A percentile compares a stretch with the other conserved stretches of the same genome.
Conservation (phyloP, 2,113 vertebrate species). For the Callospermophilus lateralis region DNA sequence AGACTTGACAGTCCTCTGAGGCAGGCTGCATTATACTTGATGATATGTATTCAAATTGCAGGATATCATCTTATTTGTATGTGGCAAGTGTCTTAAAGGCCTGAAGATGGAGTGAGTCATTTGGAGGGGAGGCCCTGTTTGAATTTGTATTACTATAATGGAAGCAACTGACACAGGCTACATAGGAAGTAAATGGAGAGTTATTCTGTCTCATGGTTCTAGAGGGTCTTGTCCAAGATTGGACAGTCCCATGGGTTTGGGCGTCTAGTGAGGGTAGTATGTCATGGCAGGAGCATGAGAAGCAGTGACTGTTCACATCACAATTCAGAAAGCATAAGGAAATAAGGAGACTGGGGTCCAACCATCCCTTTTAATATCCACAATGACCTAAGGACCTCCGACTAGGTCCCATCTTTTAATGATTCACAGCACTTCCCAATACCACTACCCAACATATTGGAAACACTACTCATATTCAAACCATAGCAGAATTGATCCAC, state of each 20-base stretch:
- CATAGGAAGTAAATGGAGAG: background rate
- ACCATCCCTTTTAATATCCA: too few relatives aligned
- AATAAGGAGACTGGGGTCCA: too few relatives aligned
- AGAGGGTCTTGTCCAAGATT: background rate
- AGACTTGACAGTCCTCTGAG: background rate
- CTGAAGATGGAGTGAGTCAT: background rate
- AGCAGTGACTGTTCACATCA: too few relatives aligned
- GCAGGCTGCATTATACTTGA: background rate
- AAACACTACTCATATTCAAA: background rate
- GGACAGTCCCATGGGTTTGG: background rate
- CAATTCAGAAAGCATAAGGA: too few relatives aligned
- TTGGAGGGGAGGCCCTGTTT: background rate
- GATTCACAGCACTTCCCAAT: background rate
- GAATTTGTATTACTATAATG: background rate
- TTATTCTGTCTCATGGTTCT: background rate
- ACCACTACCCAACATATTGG: background rate
- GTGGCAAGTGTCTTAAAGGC: background rate
- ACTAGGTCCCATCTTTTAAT: too few relatives aligned
- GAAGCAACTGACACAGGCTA: background rate
- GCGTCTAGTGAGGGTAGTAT: background rate
- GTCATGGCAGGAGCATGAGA: too few relatives aligned
- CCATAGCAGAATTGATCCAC: background rate
- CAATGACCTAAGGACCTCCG: too few relatives aligned
- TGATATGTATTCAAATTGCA: background rate
- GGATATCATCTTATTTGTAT: background rate